Base-by-base conservation (phyloP, 2,888 invertebrate genomes). In the Oscheius sp. region DNA sequence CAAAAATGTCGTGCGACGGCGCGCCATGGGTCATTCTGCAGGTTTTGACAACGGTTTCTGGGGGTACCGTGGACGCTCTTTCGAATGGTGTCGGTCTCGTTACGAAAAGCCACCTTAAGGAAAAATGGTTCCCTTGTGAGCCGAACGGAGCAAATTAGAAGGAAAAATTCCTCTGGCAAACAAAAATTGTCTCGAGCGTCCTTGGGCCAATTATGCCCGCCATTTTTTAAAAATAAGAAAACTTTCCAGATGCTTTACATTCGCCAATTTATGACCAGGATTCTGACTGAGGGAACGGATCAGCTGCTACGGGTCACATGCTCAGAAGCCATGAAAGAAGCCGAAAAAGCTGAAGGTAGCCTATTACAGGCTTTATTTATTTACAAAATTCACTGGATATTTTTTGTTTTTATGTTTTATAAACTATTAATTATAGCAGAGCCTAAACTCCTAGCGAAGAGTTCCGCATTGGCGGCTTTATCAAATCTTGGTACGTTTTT, bases 221-320 rank as follows among this genome's bases (percentile, higher is more conserved):
- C 35, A 0, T 16, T 18, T 18, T 46, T 5, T 35, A 35, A 9
- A 35, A 6, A 3, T 35, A 35, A 35, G 3, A 6, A 2, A 23
- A 49, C 12, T 27, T 23, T 66, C 7, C 66, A 66, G 66, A 27
- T 66, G 52, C n/a, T 18, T 7, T 12, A 25, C 6, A 66, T 66
- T 27, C 49, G 52, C 27, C 66, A 52, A 23, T 53, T 84, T 83
- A 92, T 97, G 90, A 97, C 97, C 41, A 95, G 96, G 91, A 93
- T 97, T 87, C 92, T 98, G 76, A 92, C 97, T 86, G 95, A 95
- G 89, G 96, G 96, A 86, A 97, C 97, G 27, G 94, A 93, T 89
- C 93, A 93, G 89, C 94, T 95, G 91, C 94, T 97, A 89, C 91
- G 92, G 88, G 91, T 91, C 88, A 92, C 95, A 88, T 94, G 94